These are phyloP conservation scores for Prosopocoilus inquinatus DNA, from an alignment of 2,888 invertebrate species.

Conservation along the genomic window DNA sequence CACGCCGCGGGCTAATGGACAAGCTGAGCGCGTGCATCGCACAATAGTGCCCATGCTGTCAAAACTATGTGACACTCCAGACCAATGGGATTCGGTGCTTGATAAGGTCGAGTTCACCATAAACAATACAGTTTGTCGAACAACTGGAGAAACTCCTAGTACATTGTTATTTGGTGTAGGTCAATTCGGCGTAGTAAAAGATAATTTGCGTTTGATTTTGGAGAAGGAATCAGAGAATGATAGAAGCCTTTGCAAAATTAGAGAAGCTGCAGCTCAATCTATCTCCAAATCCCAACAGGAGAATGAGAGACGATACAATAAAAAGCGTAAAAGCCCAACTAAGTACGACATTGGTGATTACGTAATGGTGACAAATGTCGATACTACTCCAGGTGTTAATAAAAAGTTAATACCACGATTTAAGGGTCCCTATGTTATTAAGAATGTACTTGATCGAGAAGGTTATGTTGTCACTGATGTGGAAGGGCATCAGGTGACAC, in stretches of 20 bases:
- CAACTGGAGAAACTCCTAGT: constrained; percentile 32
- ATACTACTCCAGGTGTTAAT: constrained; percentile 24
- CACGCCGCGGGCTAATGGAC: constrained; percentile 37
- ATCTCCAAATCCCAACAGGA: constrained; percentile 29
- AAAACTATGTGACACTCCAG: constrained; percentile 17
- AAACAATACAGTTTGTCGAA: constrained; percentile 18
- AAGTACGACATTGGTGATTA: constrained; percentile 27
- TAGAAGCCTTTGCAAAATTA: constrained; percentile 25
- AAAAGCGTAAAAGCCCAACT: constrained; percentile 27
- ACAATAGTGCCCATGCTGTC: constrained; percentile 30
- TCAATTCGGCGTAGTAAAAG: constrained; percentile 27
- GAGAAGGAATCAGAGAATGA: constrained; percentile 5
- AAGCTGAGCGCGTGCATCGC: constrained; percentile 32
- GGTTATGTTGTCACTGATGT: constrained; percentile 4
- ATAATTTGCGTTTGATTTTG: constrained; percentile 19
- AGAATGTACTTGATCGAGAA: background rate
- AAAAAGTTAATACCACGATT: constrained; percentile 7
- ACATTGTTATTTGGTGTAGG: constrained; percentile 32
- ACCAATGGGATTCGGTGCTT: constrained; percentile 8
- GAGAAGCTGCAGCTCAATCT: constrained; percentile 15
- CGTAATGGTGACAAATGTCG: constrained; percentile 27
- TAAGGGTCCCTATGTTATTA: constrained; percentile 3
- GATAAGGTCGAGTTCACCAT: constrained; percentile 2
- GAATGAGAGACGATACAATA: constrained; percentile 31
- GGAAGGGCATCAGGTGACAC: constrained; percentile 9